Conservation (phyloP, 1,140 invertebrate genomes). For the Dinoponera quadriceps region DNA sequence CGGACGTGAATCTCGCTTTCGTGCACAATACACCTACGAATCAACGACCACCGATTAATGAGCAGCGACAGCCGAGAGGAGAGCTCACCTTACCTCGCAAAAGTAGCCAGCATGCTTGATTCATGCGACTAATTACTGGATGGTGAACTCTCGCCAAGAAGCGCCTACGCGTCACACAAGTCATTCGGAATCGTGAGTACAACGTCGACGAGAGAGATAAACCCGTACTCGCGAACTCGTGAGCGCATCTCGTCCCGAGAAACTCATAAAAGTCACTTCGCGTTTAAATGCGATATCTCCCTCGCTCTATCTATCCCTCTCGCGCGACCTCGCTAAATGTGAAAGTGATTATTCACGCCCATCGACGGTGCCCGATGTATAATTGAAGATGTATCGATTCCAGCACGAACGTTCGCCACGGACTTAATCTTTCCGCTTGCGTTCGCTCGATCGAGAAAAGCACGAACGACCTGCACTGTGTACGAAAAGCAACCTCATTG, state of each 20-base stretch:
- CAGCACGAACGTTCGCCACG: not conserved
- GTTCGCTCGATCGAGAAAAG: not conserved
- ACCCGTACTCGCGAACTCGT: not conserved
- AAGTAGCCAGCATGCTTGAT: slow-evolving; percentile 23
- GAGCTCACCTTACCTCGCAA: not conserved
- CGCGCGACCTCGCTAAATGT: slow-evolving; percentile 13
- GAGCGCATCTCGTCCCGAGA: slow-evolving; percentile 22
- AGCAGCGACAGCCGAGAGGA: not conserved
- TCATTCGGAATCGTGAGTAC: slow-evolving; percentile 15
- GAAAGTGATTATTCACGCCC: slow-evolving; percentile 49
- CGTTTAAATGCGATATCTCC: slow-evolving; percentile 19
- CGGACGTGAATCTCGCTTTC: slow-evolving; percentile 24
- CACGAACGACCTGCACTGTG: not conserved
- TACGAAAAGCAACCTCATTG: not conserved
- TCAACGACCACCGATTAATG: slow-evolving; percentile 9
- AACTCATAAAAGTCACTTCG: slow-evolving; percentile 23
- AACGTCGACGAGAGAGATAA: not conserved
- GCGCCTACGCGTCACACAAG: slow-evolving; percentile 29
- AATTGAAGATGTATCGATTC: slow-evolving; percentile 19
- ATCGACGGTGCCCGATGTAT: not conserved
- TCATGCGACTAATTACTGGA: slow-evolving; percentile 34
- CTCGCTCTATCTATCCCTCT: not conserved
- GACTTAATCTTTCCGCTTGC: not conserved
- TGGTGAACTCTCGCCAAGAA: slow-evolving; percentile 19
- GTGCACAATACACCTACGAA: slow-evolving; percentile 4